Evolutionary conservation across 2,113 vertebrate genomes (phyloP), one percentile per base, ranked within the genome.

Genomic region (Bostrychus sinensis): DNA sequence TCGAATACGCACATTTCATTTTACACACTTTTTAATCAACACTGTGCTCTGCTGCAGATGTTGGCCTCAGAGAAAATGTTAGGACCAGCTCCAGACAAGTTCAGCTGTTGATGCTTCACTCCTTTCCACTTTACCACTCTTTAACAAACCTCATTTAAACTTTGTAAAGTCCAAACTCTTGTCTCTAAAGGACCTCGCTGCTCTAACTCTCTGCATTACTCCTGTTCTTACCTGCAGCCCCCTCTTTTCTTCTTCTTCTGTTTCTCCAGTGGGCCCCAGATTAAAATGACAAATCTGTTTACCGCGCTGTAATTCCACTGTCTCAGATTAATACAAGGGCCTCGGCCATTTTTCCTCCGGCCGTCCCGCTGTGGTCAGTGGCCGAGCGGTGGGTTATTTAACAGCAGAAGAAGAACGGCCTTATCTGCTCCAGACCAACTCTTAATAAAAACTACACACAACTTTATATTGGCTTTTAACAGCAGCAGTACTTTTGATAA

Each of bases 251-350:
- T 51, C 32, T 42, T 41, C n/a, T 3, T 23, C 9, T 23, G 13
- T 14, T 56, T 56, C 46, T 43, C 43, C 66, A 45, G 53, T 41
- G 51, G 56, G 66, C 3, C 37, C 16, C 51, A 79, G 78, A 85
- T 82, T 82, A 76, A 78, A 38, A 78, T 77, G 81, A 86, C 63
- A 79, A 70, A 84, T 88, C 45, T 82, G 79, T 88, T 82, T 88
- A 82, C 78, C 61, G 11, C 53, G 0, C 39, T 75, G 67, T 82
- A 74, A 81, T 87, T 85, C 76, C 19, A 74, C 58, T 39, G n/a
- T 19, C 17, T 5, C 6, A 7, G 85, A 85, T 82, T 62, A 87
- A 87, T 85, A 38, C 41, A 0, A 51, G 20, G 1, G 0, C 13
- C 50, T 30, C 66, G 72, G 70, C 78, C 75, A 66, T 81, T 81